phyloP scores from a whole-genome alignment of 2,888 invertebrate genomes.

The Philonicus albiceps region DNA sequence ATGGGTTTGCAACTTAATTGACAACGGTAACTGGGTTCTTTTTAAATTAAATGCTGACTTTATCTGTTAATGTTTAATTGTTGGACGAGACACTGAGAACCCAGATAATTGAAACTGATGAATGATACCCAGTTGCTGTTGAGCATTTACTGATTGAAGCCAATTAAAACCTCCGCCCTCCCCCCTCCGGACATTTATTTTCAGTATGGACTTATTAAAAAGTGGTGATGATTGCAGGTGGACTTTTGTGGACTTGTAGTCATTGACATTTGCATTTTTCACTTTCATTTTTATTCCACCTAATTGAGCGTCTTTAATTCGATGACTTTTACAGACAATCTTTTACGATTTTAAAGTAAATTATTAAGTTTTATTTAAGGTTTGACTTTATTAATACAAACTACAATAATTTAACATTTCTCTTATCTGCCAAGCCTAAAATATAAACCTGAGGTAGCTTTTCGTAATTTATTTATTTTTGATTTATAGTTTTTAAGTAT shows the following conservation, averaged over 20 bases:
- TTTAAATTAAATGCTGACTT: not conserved
- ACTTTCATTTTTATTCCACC: slow-evolving; percentile 22
- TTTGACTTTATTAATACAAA: not conserved
- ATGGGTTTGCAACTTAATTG: slow-evolving; percentile 20
- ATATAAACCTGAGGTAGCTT: not conserved
- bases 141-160: slow-evolving; percentile 11
- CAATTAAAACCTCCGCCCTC: slow-evolving; percentile 1
- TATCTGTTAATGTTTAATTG: not conserved
- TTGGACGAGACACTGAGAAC: slow-evolving; percentile 6
- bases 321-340: not conserved
- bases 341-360: not conserved
- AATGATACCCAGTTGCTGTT: slow-evolving; percentile 18
- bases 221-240: not conserved
- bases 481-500: too few species aligned
- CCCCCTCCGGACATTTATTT: slow-evolving; percentile 31
- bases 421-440: not conserved
- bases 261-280: slow-evolving; percentile 31
- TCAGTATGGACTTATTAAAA: not conserved
- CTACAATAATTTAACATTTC: not conserved
- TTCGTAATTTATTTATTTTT: not conserved
- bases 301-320: not conserved
- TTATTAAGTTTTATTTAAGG: not conserved
- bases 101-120: slow-evolving; percentile 26
- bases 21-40: not conserved
- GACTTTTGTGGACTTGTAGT: slow-evolving; percentile 29